Evolutionary conservation across 2,797 vertebrate genomes (phyloP), one percentile per base, ranked within the genome.

Genomic region (Phalloptychus januarius): DNA sequence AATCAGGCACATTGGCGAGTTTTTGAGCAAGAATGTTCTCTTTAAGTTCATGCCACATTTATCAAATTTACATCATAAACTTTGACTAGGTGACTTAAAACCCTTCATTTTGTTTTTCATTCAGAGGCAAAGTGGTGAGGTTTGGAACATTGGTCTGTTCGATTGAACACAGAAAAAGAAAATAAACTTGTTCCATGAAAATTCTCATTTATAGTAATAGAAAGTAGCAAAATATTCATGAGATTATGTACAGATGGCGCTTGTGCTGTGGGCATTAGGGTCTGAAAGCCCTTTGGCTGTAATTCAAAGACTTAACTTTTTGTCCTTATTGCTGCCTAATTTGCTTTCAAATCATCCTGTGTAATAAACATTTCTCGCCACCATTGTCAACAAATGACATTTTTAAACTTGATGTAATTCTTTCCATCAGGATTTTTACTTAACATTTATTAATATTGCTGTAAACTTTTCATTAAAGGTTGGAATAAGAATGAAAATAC

Each of bases 241-340:
- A 78, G 85, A 89, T 71, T 48, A 74, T 8, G 79, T 82, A 76
- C 92, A 93, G 91, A 94, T 94, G 92, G 92, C 50, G 77, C 83
- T 78, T 76, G 75, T 92, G 88, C 93, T 91, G 80, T 88, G 87
- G 83, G 90, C 88, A 90, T 79, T 83, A 7, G 84, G 86, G 87
- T 83, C 48, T 77, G 79, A 77, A 88, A 78, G 87, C 77, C 83
- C 83, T 91, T 86, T 92, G 86, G 88, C 88, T 80, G 52, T 42
- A 82, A 81, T 83, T 90, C 85, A 90, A 86, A 76, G 78, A 91
- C 87, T 91, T 87, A 85, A 79, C 78, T 90, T 88, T 88, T 79
- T 75, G 56, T 87, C 78, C 79, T 80, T 87, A 79, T 77, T 89
- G 80, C 77, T 86, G 87, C 80, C 88, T 86, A 86, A 87, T 91